Evolutionary conservation across 2,797 vertebrate genomes (phyloP), one percentile per base, ranked within the genome.

Genomic region (Heterohyrax brucei): DNA sequence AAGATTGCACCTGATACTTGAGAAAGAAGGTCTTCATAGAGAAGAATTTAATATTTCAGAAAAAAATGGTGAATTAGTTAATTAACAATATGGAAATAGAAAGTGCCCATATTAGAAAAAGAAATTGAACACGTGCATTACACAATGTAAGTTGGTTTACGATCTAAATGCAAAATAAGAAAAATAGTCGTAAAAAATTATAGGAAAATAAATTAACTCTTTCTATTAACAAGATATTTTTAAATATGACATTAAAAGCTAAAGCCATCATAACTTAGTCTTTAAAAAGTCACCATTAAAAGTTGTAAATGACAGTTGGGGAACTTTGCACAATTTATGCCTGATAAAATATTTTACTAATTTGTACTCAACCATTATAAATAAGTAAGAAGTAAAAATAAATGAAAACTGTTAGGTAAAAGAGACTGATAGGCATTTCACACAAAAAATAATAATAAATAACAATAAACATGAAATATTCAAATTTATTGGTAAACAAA

Each of bases 341-440:
- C 7, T 80, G 53, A 21, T 12, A 73, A 44, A 78, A 9, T 12
- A 84, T 78, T 28, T 85, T 64, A 19, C 80, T 90, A 73, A 46
- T 48, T 79, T 90, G 53, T 79, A 79, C 48, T 62, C 26, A 80
- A 84, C 46, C 86, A 16, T 80, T 14, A 90, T 22, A 28, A 77
- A 68, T 87, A 30, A 61, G 18, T n/a, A n/a, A 21, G 4, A 85
- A 62, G 79, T 90, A 73, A 61, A 53, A 85, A 72, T 85, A 53
- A 85, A 72, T 85, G 46, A 77, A 87, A 70, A 78, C 78, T 26
- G 39, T 70, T 78, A 68, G 26, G 30, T 19, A n/a, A 90, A 79
- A 33, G n/a, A 10, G 9, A 56, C 56, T 75, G 82, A 73, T 66
- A 75, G 14, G 0, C 10, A 64, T 28, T 62, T 90, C 8, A 79